These are phyloP conservation scores for Tetraodon nigroviridis DNA, from an alignment of 2,113 vertebrate species.

Conservation along the genomic window DNA sequence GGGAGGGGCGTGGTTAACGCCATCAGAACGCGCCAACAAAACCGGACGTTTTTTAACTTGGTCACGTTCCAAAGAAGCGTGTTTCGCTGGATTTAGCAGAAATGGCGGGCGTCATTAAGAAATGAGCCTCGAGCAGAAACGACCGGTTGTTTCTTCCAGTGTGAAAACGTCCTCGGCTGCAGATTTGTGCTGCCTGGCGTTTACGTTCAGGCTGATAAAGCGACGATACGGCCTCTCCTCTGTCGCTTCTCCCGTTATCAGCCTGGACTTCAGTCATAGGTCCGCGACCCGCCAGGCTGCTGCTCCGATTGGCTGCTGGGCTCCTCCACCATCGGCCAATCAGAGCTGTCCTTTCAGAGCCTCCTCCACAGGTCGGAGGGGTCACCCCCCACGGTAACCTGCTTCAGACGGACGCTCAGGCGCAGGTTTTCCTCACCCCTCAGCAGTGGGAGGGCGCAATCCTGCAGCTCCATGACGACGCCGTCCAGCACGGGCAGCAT, in stretches of 20 bases:
- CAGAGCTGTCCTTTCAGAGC: conserved; percentile 19
- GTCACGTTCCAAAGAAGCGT: too few species aligned
- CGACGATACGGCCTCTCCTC: not conserved
- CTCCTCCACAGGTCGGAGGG: conserved; percentile 11
- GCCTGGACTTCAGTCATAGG: conserved; percentile 61
- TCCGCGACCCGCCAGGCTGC: conserved; percentile 11
- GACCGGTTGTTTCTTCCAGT: too few species aligned
- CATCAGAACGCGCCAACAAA: not conserved
- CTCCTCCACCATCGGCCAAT: conserved; percentile 48
- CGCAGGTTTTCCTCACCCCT: conserved; percentile 75
- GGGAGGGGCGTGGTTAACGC: not conserved
- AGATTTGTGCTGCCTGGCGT: not conserved
- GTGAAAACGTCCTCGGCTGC: too few species aligned
- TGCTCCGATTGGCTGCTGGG: conserved; percentile 40
- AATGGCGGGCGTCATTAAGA: too few species aligned
- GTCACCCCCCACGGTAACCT: too few species aligned
- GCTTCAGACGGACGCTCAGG: too few species aligned
- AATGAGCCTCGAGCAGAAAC: too few species aligned
- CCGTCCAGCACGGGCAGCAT: conserved; percentile 93
- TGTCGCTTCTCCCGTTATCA: conserved; percentile 34
- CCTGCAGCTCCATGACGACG: conserved; percentile 97
- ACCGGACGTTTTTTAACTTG: too few species aligned
- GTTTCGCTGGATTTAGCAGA: too few species aligned
- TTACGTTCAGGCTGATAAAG: not conserved
- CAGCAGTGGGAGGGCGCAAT: conserved; percentile 90